Conservation (phyloP, 2,797 vertebrate species). For the Lindbergichthys nudifrons region DNA sequence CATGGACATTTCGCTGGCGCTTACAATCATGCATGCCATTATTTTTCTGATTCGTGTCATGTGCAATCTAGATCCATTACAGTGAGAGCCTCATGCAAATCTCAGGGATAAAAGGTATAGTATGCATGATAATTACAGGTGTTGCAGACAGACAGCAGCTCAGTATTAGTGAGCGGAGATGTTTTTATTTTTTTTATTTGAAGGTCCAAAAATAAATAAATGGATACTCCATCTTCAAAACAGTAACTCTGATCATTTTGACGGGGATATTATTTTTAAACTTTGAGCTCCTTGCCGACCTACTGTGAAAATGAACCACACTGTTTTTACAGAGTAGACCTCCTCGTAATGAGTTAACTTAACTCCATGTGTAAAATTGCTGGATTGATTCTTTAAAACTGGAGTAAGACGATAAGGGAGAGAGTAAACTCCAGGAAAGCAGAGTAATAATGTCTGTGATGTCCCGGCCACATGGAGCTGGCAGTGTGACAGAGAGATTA, state of each 20-base stretch:
- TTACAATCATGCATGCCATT: slow-evolving; percentile 33
- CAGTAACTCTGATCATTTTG: background rate
- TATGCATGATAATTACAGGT: slow-evolving; percentile 22
- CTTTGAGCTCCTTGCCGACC: too few relatives aligned
- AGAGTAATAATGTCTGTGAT: slow-evolving; percentile 58
- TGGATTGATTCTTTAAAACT: background rate
- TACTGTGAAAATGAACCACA: too few relatives aligned
- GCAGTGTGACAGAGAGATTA: slow-evolving; percentile 71
- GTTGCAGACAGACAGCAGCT: background rate
- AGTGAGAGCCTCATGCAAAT: slow-evolving; percentile 39
- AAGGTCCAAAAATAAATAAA: background rate
- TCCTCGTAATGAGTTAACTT: background rate
- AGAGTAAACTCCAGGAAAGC: slow-evolving; percentile 30
- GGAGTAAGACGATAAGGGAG: slow-evolving; percentile 31
- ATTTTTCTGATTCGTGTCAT: slow-evolving; percentile 34
- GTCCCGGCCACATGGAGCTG: slow-evolving; percentile 70
- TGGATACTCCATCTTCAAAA: background rate
- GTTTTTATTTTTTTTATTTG: slow-evolving; percentile 7
- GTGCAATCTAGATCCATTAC: slow-evolving; percentile 26
- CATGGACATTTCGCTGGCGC: background rate
- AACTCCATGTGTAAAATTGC: background rate
- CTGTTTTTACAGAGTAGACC: background rate
- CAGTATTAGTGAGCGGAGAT: background rate
- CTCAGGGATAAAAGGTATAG: slow-evolving; percentile 23
- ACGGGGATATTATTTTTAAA: background rate